A percentile compares a stretch with the other conserved stretches of the same genome.
Evolutionary conservation across 2,888 invertebrate species (phyloP).

Genomic region (Graphium colonna): DNA sequence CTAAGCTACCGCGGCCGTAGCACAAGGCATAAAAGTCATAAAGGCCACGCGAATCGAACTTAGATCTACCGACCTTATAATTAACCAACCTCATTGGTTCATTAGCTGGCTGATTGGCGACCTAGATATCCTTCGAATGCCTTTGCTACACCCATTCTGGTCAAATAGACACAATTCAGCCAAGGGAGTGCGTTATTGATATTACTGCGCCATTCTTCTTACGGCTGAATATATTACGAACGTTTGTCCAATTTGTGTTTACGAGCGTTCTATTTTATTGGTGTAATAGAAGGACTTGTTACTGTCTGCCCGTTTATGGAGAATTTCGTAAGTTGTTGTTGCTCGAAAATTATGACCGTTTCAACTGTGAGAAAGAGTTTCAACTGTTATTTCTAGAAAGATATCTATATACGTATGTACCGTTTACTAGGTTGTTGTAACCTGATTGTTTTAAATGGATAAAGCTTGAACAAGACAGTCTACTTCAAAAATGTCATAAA

Average conservation of each 20-base stretch:
- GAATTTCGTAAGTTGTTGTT: constrained; percentile 7
- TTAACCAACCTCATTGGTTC: constrained; percentile 3
- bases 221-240: constrained; percentile 13
- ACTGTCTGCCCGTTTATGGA: background rate
- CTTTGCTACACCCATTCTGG: constrained; percentile 4
- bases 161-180: constrained; percentile 7
- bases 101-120: constrained; percentile 3
- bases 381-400: no score
- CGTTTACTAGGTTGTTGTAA: no score
- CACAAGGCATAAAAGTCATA: no score
- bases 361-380: background rate
- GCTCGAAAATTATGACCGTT: constrained; percentile 22
- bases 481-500: no score
- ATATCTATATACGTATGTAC: no score
- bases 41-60: no score
- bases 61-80: constrained; percentile 3
- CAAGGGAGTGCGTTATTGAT: constrained; percentile 14
- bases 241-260: constrained; percentile 20
- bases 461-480: background rate
- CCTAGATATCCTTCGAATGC: constrained; percentile 1
- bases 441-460: no score
- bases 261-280: constrained; percentile 18
- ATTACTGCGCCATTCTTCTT: constrained; percentile 6
- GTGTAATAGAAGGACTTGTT: background rate
- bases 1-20: no score